Evolutionary conservation across 2,113 vertebrate genomes (phyloP), one percentile per base, ranked within the genome.

Genomic region (Psophia crepitans): DNA sequence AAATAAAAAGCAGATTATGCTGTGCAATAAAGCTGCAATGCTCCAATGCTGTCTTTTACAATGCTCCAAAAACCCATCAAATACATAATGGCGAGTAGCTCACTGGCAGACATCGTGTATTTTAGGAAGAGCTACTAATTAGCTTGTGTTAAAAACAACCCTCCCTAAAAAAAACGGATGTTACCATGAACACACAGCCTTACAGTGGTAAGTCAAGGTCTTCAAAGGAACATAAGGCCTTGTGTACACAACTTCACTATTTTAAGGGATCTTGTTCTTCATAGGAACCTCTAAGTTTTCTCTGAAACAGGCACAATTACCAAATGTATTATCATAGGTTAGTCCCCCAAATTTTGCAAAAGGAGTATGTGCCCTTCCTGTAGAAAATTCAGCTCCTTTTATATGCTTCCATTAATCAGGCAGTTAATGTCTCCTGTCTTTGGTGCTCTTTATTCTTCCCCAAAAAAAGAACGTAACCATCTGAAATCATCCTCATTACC

Each of bases 141-240:
- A 79, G 18, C 23, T 56, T 30, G 27, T 48, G 53, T 33, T 64
- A 48, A 73, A 76, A 70, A 71, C 21, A 65, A 3, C 5, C 4
- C 4, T 2, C 26, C 15, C 3, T 1, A 1, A 27, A 41, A 51
- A 63, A 61, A 44, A 46, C 12, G n/a, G 11, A 66, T 1, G 5
- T 49, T 69, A 53, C 24, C 19, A 22, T 6, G 7, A 84, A 66
- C 7, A 5, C 23, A 63, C 11, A 68, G 32, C 30, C 43, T 24
- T 20, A 54, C 56, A 78, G 8, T 11, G 14, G 9, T 33, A 37
- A 74, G 24, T 57, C 37, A 70, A 51, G 53, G 53, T 68, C 44
- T 64, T 58, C 33, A 60, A 63, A 26, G 39, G 12, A 64, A 64
- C 18, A 14, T 8, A 57, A 20, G 6, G 33, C 53, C 48, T 35